Percentiles rank a stretch among this genome's conserved stretches.
phyloP scores from a whole-genome alignment of 2,888 invertebrate species.

The Aquatica leii region DNA sequence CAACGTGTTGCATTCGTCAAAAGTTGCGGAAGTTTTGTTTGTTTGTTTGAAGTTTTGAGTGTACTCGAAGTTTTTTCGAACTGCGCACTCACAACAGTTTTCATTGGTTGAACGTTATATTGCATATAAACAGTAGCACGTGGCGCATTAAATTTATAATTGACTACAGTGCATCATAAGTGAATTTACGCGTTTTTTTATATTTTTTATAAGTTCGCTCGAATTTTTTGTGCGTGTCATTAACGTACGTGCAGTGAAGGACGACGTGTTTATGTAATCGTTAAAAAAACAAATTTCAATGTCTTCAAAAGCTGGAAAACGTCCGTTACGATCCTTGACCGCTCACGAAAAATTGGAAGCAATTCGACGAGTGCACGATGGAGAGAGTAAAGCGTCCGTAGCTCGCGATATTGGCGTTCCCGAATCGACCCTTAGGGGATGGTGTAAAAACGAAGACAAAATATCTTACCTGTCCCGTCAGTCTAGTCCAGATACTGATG shows the following conservation, averaged over 20 bases:
- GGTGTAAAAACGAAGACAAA: slow-evolving; percentile 89
- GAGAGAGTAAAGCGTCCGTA: slow-evolving; percentile 86
- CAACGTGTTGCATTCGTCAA: slow-evolving; percentile 51
- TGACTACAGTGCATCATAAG: neutral
- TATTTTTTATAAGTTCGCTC: neutral
- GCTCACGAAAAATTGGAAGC: slow-evolving; percentile 83
- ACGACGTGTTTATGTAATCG: slow-evolving; percentile 34
- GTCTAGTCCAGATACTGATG: slow-evolving; percentile 75
- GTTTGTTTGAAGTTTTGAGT: slow-evolving; percentile 47
- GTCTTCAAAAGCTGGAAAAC: slow-evolving; percentile 77
- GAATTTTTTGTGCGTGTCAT: slow-evolving; percentile 4
- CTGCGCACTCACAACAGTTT: slow-evolving; percentile 52
- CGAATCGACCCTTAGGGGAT: slow-evolving; percentile 84
- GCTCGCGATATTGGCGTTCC: slow-evolving; percentile 87
- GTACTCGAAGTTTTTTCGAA: slow-evolving; percentile 53
- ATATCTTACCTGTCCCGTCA: slow-evolving; percentile 74
- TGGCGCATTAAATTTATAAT: slow-evolving; percentile 36
- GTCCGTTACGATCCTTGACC: slow-evolving; percentile 79
- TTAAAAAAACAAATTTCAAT: slow-evolving; percentile 57
- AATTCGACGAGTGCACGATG: slow-evolving; percentile 82
- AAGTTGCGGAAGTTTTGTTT: slow-evolving; percentile 50
- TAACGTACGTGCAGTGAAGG: neutral
- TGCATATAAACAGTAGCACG: slow-evolving; percentile 50
- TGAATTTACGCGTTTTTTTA: neutral
- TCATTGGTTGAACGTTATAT: slow-evolving; percentile 48